A percentile compares a stretch with the other conserved stretches of the same genome.
These are phyloP conservation scores for Melanotaenia pygmaea DNA, from an alignment of 2,797 vertebrate genomes.

Conservation along the genomic window DNA sequence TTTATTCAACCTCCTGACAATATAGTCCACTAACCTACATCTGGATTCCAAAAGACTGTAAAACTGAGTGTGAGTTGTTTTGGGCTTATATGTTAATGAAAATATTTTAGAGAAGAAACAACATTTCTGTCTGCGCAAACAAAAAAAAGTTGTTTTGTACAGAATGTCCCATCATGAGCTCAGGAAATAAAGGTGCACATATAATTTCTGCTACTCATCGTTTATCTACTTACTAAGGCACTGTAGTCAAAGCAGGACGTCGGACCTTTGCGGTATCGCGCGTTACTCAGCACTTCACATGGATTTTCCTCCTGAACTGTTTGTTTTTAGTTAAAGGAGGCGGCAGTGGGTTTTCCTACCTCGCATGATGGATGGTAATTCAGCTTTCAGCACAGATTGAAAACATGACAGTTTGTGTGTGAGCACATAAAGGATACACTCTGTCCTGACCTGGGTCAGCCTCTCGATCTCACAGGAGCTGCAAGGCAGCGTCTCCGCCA, in stretches of 20 bases:
- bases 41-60: not conserved
- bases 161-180: not conserved
- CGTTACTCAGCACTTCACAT: conserved; percentile 92
- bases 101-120: not conserved
- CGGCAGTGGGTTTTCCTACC: conserved; percentile 9
- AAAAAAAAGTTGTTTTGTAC: no score
- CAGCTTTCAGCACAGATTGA: conserved; percentile 13
- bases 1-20: no score
- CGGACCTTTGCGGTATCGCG: conserved; percentile 95
- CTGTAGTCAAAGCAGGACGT: conserved; percentile 98
- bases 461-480: conserved; percentile 94
- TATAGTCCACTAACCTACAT: not conserved
- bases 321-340: conserved; percentile 49
- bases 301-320: conserved; percentile 89
- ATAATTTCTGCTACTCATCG: not conserved
- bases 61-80: not conserved
- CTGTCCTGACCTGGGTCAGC: conserved; percentile 90
- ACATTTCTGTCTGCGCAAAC: not conserved
- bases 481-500: conserved; percentile 96
- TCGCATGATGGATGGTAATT: conserved; percentile 10
- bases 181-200: not conserved
- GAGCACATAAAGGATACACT: conserved; percentile 90
- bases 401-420: not conserved
- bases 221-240: conserved; percentile 84
- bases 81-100: not conserved